Evolutionary conservation across 2,113 vertebrate genomes (phyloP), one percentile per base, ranked within the genome.

Genomic region (Triplophysa tibetana): DNA sequence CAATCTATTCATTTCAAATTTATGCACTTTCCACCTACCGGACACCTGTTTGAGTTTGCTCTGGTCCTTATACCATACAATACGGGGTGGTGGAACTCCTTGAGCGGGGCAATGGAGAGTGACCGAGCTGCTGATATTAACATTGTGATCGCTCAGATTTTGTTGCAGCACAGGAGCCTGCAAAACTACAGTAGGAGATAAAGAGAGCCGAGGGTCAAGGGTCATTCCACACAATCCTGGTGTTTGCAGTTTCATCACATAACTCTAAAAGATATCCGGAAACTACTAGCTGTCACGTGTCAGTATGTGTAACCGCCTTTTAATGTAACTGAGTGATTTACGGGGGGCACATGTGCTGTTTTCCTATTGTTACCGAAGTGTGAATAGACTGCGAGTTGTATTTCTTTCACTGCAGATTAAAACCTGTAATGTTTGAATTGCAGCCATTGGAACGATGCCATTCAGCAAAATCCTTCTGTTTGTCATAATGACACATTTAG

Each of bases 31-130:
- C 45, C 8, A 90, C 93, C 94, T 91, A 98, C 97, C 97, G 82
- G 96, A 94, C 86, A 94, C 93, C 84, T 93, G 91, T 1, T 91
- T 91, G 83, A 98, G 93, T 83, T 91, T 88, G 70, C 84, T 90
- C 62, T 93, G 89, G 79, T 98, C 93, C 93, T 97, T 98, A 91
- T 96, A 97, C 97, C 97, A 98, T 63, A 93, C 93, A 89, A 97
- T 88, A 45, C 89, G 89, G 6, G 96, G 97, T n/a, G 89, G 87
- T 0, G 97, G 96, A 70, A 96, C 83, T 1, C 97, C 96, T 8
- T 48, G 83, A 81, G 89, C 93, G 2, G 85, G 91, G 84, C 97
- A 98, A 81, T 90, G 90, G 29, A 98, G 86, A 7, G 89, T 94
- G 70, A 96, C 91, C 0, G 96, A 96, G 82, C 93, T 93, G 89